Percentiles rank a stretch among this genome's conserved stretches.
Evolutionary conservation across 1,140 invertebrate species (phyloP).

Genomic region (Dendrolimus punctatus): DNA sequence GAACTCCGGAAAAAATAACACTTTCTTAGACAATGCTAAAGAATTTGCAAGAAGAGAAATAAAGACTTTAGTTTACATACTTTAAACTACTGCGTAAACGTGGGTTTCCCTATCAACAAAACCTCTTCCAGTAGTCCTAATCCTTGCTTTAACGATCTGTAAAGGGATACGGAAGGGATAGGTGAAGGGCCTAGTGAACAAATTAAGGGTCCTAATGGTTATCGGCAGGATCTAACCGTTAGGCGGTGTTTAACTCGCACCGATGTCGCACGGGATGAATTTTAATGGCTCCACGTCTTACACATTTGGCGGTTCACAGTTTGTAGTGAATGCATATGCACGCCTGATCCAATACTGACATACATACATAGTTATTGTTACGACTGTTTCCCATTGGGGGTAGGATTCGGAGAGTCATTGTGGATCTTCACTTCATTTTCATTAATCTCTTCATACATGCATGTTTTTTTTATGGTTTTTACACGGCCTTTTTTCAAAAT

Average conservation of each 20-base stretch:
- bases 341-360: too few species aligned
- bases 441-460: too few species aligned
- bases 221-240: conserved; percentile 44
- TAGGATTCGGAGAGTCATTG: too few species aligned
- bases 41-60: background rate
- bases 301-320: background rate
- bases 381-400: too few species aligned
- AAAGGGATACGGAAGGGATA: conserved; percentile 66
- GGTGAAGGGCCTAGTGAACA: conserved; percentile 54
- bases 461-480: too few species aligned
- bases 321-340: too few species aligned
- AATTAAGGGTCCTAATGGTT: conserved; percentile 69
- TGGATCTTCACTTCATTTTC: too few species aligned
- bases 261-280: conserved; percentile 52
- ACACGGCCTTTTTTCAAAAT: too few species aligned
- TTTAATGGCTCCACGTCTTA: conserved; percentile 32
- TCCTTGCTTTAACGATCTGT: conserved; percentile 49
- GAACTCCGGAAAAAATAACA: too few species aligned
- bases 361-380: too few species aligned
- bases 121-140: conserved; percentile 28
- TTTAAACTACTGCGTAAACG: background rate
- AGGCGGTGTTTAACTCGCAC: conserved; percentile 38
- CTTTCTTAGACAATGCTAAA: too few species aligned
- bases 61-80: background rate
- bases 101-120: background rate